Base-by-base conservation (phyloP, 2,797 vertebrate genomes). In the Crenichthys baileyi region DNA sequence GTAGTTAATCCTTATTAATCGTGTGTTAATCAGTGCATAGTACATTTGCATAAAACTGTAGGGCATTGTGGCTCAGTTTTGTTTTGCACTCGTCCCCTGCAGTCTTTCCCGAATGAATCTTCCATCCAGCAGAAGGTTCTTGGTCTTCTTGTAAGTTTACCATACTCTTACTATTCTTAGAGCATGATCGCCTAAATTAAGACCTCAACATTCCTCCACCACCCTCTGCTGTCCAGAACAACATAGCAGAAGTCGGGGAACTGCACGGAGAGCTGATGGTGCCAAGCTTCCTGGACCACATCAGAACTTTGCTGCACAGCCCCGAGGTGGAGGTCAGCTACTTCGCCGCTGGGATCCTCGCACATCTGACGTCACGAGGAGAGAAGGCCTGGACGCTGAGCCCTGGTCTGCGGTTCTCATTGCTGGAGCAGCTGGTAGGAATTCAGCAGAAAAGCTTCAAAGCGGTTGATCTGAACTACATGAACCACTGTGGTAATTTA, bases 71-170 rank as follows among this genome's bases (percentile, higher is more conserved):
- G 89, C 91, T 91, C 82, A 87, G 71, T 74, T 76, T 70, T 85
- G 76, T 80, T 90, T 72, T 58, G 24, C 24, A 84, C 48, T 36
- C 81, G 20, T 77, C 53, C 46, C 50, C 8, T 80, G 26, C 92
- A 99, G 98, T 98, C 98, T 84, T 99, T 99, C 87, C 98, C 98
- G 5, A 97, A 94, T 2, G 98, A 99, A 90, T 98, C 98, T n/a
- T 99, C 98, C 78, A 99, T 99, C 84, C 98, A 99, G 85, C 98
- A 99, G 95, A 99, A 99, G 87, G 97, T 99, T 90, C 96, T 99
- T 75, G 98, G 98, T 50, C 96, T 99, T 91, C 87, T 99, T 97
- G 98, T 99, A 91, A 98, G 98, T 89, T 67, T 0, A 51, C 65
- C 31, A 63, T 29, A 51, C 16, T 79, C 22, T 60, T 53, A 1